Evolutionary conservation across 2,797 vertebrate species (phyloP).

Genomic region (Lepilemur ruficaudatus): DNA sequence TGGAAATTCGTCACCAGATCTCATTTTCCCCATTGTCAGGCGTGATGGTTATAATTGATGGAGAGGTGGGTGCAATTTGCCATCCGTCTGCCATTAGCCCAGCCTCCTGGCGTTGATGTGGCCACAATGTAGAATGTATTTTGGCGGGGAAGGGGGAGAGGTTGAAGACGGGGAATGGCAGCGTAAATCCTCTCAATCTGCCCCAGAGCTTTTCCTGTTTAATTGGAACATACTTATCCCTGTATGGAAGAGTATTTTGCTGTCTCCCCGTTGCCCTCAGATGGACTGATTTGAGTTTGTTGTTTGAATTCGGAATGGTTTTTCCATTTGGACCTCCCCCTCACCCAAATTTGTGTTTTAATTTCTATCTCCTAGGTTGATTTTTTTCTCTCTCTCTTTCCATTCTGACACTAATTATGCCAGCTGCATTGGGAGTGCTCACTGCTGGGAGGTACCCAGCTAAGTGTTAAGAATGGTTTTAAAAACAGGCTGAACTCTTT

Average conservation of each 20-base stretch:
- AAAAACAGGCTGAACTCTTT: constrained; percentile 87
- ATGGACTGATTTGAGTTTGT: constrained; percentile 53
- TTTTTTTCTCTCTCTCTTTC: constrained; percentile 71
- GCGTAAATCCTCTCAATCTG: constrained; percentile 43
- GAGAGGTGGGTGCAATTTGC: constrained; percentile 90
- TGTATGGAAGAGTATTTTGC: neutral
- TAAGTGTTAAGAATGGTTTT: constrained; percentile 87
- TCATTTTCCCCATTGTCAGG: constrained; percentile 93
- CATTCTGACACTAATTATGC: constrained; percentile 85
- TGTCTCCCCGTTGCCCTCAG: neutral
- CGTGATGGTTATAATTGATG: constrained; percentile 93
- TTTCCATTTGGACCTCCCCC: constrained; percentile 65
- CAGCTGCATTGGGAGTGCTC: constrained; percentile 79
- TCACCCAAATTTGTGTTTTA: constrained; percentile 77
- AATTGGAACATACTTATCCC: constrained; percentile 60
- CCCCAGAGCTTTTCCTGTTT: constrained; percentile 55
- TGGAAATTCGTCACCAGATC: constrained; percentile 92
- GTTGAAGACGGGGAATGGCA: constrained; percentile 45
- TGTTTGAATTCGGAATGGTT: constrained; percentile 71
- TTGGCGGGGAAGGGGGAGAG: constrained; percentile 66
- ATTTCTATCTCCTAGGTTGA: constrained; percentile 83
- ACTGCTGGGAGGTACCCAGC: constrained; percentile 85
- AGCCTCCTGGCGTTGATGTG: constrained; percentile 90
- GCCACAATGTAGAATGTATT: constrained; percentile 88
- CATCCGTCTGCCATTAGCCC: constrained; percentile 91